Conservation (phyloP, 2,888 invertebrate species). For the Drosophila neutralis region DNA sequence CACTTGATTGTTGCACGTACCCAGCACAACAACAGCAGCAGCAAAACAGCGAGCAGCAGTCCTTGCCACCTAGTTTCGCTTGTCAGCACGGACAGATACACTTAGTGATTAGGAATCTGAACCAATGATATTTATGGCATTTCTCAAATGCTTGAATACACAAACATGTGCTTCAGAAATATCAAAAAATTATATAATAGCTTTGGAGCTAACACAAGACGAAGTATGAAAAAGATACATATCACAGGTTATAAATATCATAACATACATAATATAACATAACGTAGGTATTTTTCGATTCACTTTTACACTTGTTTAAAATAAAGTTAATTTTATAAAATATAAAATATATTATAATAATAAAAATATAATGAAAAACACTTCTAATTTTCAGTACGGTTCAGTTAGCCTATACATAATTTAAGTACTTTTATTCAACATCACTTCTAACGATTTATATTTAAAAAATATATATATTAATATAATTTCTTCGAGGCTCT, state of each 20-base stretch:
- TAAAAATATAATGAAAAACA: neutral
- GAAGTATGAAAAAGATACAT: neutral
- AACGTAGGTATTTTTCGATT: neutral
- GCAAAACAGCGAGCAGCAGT: slow-evolving; percentile 14
- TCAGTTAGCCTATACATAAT: neutral
- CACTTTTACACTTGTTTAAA: neutral
- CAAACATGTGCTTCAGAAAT: neutral
- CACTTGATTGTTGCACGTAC: slow-evolving; percentile 80
- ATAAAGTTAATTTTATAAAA: neutral
- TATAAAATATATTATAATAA: neutral
- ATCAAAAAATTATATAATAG: neutral
- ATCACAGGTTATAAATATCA: neutral
- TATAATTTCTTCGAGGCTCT: neutral
- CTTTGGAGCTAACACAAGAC: no score
- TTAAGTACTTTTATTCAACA: neutral
- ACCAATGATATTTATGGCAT: neutral
- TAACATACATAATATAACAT: no score
- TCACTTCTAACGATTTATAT: no score
- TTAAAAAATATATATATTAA: no score
- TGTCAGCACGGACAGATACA: slow-evolving; percentile 29
- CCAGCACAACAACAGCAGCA: slow-evolving; percentile 24
- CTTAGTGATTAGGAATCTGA: slow-evolving; percentile 32
- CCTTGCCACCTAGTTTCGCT: slow-evolving; percentile 30
- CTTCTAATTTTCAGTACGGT: neutral
- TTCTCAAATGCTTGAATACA: neutral